These are phyloP conservation scores for Camponotus vicinus DNA, from an alignment of 1,140 invertebrate species.

Conservation along the genomic window DNA sequence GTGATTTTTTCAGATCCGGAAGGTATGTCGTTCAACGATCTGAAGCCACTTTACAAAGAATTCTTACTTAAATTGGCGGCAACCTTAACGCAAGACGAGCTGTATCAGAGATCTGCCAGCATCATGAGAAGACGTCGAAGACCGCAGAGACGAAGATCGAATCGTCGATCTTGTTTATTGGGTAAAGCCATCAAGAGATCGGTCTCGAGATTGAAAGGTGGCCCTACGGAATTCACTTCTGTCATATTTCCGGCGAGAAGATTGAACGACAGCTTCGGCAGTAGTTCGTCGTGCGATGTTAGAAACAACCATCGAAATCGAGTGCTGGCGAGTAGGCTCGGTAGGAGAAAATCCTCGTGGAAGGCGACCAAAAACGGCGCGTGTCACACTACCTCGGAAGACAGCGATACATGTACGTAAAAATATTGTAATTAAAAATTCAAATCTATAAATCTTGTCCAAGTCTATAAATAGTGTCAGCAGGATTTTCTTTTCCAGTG, in stretches of 20 bases:
- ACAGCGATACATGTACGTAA: conserved; percentile 87
- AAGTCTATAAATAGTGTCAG: background rate
- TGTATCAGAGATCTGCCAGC: conserved; percentile 94
- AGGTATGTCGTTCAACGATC: conserved; percentile 96
- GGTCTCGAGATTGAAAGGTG: conserved; percentile 84
- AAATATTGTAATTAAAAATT: conserved; percentile 8
- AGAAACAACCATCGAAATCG: conserved; percentile 80
- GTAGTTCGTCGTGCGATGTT: conserved; percentile 82
- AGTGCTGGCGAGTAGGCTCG: conserved; percentile 81
- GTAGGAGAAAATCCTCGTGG: conserved; percentile 80
- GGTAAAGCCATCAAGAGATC: conserved; percentile 84
- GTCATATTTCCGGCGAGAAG: conserved; percentile 85
- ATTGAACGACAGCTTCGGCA: conserved; percentile 84
- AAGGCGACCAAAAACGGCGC: conserved; percentile 73
- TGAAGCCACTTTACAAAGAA: conserved; percentile 96
- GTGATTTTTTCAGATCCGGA: conserved; percentile 88
- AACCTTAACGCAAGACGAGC: conserved; percentile 95
- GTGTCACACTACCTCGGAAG: conserved; percentile 88
- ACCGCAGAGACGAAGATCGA: conserved; percentile 82
- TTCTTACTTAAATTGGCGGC: conserved; percentile 94
- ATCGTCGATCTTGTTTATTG: conserved; percentile 80
- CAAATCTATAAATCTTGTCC: conserved; percentile 13
- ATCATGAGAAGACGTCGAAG: conserved; percentile 93
- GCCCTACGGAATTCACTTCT: conserved; percentile 86
- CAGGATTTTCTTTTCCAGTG: background rate